phyloP scores from a whole-genome alignment of 2,797 vertebrate genomes.

The Acipenser ruthenus region DNA sequence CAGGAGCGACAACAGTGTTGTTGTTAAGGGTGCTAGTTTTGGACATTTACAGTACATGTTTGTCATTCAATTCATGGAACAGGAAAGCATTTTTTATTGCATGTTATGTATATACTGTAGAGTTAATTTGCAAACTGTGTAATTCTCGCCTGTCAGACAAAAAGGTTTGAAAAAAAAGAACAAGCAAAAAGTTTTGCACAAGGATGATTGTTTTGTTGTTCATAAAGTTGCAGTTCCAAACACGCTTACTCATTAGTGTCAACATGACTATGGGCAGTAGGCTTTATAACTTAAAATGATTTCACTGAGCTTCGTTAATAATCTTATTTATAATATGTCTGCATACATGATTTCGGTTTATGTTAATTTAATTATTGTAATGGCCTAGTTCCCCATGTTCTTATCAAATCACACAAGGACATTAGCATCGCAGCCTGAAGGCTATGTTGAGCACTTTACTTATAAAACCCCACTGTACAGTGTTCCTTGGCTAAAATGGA shows the following conservation, averaged over 20 bases:
- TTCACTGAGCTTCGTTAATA: constrained; percentile 32
- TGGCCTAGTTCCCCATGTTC: constrained; percentile 54
- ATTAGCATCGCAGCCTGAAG: constrained; percentile 43
- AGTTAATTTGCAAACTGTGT: too few species aligned
- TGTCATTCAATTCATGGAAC: too few species aligned
- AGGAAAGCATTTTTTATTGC: too few species aligned
- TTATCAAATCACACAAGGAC: constrained; percentile 31
- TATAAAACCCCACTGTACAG: constrained; percentile 42
- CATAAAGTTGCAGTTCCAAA: too few species aligned
- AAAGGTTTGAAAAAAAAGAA: too few species aligned
- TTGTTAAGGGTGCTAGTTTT: too few species aligned
- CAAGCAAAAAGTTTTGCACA: too few species aligned
- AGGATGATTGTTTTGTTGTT: too few species aligned
- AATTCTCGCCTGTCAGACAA: too few species aligned
- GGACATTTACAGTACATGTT: too few species aligned
- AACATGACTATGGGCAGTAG: background rate
- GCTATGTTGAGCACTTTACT: constrained; percentile 48
- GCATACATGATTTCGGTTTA: constrained; percentile 57
- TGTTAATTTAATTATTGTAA: constrained; percentile 77
- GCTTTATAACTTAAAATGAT: constrained; percentile 13
- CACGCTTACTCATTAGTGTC: constrained; percentile 1
- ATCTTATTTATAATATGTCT: constrained; percentile 52
- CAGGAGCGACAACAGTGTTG: too few species aligned
- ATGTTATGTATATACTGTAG: too few species aligned
- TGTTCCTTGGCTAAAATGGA: constrained; percentile 40